A percentile compares a stretch with the other conserved stretches of the same genome.
phyloP scores from a whole-genome alignment of 2,888 invertebrate species.

The Phyllotreta cruciferae region DNA sequence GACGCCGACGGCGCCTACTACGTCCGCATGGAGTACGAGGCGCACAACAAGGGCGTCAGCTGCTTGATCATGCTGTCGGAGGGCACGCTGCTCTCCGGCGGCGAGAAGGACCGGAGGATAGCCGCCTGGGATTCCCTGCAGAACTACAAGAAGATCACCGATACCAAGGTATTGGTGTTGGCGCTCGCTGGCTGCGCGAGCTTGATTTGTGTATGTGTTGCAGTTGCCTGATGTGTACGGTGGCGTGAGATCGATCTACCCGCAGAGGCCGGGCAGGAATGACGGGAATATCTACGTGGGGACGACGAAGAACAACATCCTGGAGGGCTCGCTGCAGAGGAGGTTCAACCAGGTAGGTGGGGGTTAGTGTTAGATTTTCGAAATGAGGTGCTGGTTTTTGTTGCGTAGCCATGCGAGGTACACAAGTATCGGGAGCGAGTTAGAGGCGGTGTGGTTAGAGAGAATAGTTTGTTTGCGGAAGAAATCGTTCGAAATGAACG shows the following conservation, averaged over 20 bases:
- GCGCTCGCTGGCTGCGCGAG: too few species aligned
- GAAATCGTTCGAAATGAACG: slow-evolving; percentile 35
- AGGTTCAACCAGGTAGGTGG: slow-evolving; percentile 77
- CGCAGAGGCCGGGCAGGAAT: slow-evolving; percentile 84
- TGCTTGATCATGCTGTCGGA: slow-evolving; percentile 88
- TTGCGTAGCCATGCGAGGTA: slow-evolving; percentile 37
- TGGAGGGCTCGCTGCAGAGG: slow-evolving; percentile 89
- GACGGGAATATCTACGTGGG: slow-evolving; percentile 93
- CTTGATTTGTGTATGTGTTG: too few species aligned
- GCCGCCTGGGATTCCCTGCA: slow-evolving; percentile 92
- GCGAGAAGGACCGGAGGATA: slow-evolving; percentile 88
- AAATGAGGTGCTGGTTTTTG: slow-evolving; percentile 7
- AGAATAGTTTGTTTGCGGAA: slow-evolving; percentile 40
- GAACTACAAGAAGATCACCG: slow-evolving; percentile 88
- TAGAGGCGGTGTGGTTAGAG: slow-evolving; percentile 43
- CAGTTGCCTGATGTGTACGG: slow-evolving; percentile 87
- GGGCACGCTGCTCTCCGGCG: slow-evolving; percentile 88
- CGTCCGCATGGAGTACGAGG: slow-evolving; percentile 88
- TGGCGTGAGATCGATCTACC: slow-evolving; percentile 88
- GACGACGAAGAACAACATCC: slow-evolving; percentile 85
- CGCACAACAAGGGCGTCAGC: slow-evolving; percentile 87
- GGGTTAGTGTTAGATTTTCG: neutral
- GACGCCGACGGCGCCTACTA: slow-evolving; percentile 88
- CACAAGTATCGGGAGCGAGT: slow-evolving; percentile 40
- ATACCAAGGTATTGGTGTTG: too few species aligned